Evolutionary conservation across 2,888 invertebrate species (phyloP).

Genomic region (Drosophila stalkeri): DNA sequence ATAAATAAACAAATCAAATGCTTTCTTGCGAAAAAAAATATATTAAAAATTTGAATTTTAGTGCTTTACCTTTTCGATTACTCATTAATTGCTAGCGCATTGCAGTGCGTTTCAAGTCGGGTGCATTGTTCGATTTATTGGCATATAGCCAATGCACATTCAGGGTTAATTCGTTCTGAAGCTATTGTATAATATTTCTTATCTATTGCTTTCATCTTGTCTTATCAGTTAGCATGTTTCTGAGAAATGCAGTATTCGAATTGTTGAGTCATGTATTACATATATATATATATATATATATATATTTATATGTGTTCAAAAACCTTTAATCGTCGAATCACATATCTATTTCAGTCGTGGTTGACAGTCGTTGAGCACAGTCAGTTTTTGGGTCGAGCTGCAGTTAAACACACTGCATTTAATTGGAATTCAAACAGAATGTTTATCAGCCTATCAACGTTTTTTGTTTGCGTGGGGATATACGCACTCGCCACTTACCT

Average conservation of each 20-base stretch:
- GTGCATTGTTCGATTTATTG: constrained; percentile 35
- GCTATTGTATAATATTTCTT: background rate
- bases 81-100: background rate
- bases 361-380: constrained; percentile 27
- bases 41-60: background rate
- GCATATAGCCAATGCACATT: background rate
- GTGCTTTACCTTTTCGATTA: constrained; percentile 37
- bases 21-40: background rate
- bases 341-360: background rate
- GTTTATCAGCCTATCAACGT: constrained; percentile 44
- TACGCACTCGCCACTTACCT: constrained; percentile 86
- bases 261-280: no score
- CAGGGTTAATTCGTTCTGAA: constrained; percentile 32
- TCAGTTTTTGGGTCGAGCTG: constrained; percentile 32
- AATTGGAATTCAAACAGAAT: constrained; percentile 30
- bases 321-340: background rate
- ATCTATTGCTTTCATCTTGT: background rate
- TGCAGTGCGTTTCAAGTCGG: background rate
- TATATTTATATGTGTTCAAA: no score
- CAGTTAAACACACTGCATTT: constrained; percentile 7
- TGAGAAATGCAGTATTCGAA: no score
- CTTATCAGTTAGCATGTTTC: no score
- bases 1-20: background rate
- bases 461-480: constrained; percentile 86
- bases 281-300: no score